phyloP scores from a whole-genome alignment of 2,797 vertebrate genomes.

The Nyctalus aviator region DNA sequence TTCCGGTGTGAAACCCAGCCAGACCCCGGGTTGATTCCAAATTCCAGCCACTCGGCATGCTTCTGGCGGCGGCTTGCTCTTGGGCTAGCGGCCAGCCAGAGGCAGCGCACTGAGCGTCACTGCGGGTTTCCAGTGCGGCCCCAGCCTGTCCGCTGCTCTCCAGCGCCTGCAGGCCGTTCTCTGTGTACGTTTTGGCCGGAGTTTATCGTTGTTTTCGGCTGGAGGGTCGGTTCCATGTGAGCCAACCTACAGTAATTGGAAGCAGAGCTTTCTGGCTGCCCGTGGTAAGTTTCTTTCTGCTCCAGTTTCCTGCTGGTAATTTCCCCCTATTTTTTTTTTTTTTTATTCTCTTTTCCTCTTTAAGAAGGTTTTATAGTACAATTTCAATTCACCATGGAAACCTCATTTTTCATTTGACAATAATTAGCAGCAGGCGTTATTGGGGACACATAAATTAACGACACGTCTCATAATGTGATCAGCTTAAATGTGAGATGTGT shows the following conservation, averaged over 20 bases:
- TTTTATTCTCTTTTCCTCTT: neutral
- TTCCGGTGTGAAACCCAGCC: neutral
- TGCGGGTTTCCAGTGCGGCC: neutral
- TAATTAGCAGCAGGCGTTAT: neutral
- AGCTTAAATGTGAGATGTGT: no score
- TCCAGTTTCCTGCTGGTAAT: neutral
- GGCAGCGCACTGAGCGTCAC: neutral
- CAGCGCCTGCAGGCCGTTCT: neutral
- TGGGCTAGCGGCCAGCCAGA: neutral
- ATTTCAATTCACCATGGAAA: neutral
- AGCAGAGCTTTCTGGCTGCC: slow-evolving; percentile 10
- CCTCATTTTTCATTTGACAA: neutral
- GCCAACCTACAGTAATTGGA: neutral
- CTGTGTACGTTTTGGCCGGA: neutral
- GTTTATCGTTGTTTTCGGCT: neutral
- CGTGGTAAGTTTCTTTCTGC: neutral
- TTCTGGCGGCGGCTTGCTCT: neutral
- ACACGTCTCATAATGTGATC: neutral
- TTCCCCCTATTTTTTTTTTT: neutral
- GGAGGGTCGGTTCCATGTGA: neutral
- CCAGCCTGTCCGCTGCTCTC: neutral
- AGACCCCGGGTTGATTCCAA: neutral
- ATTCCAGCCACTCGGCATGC: neutral
- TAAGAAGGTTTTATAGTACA: neutral
- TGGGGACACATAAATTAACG: no score